phyloP scores from a whole-genome alignment of 2,888 invertebrate genomes.

The Hedya salicella region DNA sequence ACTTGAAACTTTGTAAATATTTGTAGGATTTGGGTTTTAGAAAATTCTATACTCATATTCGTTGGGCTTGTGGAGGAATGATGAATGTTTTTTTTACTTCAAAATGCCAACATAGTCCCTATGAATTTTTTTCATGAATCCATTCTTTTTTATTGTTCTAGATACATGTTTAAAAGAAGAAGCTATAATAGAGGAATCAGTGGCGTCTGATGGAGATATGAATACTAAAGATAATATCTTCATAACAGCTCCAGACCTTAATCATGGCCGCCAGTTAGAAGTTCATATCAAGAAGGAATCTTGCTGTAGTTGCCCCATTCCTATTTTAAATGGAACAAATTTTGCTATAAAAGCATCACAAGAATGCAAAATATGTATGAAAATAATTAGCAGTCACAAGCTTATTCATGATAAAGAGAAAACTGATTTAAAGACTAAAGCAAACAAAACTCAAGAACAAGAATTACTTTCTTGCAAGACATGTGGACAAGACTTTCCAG shows the following conservation, averaged over 20 bases:
- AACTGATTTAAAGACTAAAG: not conserved
- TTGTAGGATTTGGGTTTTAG: too few relatives aligned
- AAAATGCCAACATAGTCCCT: too few relatives aligned
- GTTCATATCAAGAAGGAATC: constrained; percentile 14
- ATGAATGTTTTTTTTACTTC: too few relatives aligned
- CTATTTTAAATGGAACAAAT: not conserved
- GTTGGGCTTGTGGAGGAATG: too few relatives aligned
- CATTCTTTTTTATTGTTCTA: not conserved
- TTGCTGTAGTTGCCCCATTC: constrained; percentile 17
- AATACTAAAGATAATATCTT: not conserved
- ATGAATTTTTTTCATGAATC: not conserved
- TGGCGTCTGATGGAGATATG: not conserved
- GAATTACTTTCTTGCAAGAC: constrained; percentile 7
- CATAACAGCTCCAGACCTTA: not conserved
- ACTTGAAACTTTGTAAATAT: too few relatives aligned
- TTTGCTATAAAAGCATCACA: not conserved
- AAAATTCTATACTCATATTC: too few relatives aligned
- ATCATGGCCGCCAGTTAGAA: not conserved
- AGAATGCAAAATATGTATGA: not conserved
- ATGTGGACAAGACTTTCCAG: constrained; percentile 6
- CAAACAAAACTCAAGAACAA: not conserved
- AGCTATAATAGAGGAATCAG: constrained; percentile 9
- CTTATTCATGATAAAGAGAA: constrained; percentile 13
- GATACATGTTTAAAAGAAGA: constrained; percentile 2
- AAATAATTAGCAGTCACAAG: not conserved